Evolutionary conservation across 2,113 vertebrate genomes (phyloP), one percentile per base, ranked within the genome.

Genomic region (Hucho hucho): DNA sequence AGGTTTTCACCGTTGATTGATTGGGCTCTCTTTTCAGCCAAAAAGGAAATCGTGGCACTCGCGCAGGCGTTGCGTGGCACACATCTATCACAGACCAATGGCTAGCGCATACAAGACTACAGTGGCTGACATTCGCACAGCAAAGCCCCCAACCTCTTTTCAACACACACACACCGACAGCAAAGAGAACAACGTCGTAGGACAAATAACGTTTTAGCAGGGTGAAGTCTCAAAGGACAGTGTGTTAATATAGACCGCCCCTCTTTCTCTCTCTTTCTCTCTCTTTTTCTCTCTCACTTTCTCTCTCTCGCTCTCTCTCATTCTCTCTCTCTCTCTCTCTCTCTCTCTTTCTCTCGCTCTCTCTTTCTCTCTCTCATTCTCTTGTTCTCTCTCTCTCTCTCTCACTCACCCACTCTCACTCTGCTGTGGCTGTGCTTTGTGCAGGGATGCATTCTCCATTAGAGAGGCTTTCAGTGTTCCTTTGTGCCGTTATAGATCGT

Each of bases 401-500:
- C 25, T 32, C 56, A 29, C 28, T 73, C 37, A 6, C 6, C 6
- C 32, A 37, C 32, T 37, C 73, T 78, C 70, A 84, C 81, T 79
- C 67, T 70, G 75, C 86, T 87, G 63, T 71, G 64, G 77, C 64
- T 70, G 69, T 6, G 3, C 9, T 47, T 72, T 68, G 69, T 22
- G 70, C 24, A 25, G 37, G 43, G 64, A 78, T 88, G 80, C 78
- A 32, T 87, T 86, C 84, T 86, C 86, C 81, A 92, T 92, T 90
- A 92, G 82, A 37, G 72, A 83, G 65, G 64, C 84, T 90, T 90
- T 91, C 90, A 88, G 82, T 64, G 64, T 14, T 76, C 80, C 70
- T 83, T 81, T 85, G 83, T 83, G 75, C 20, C 5, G 72, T 88
- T 91, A 91, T 91, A 87, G 87, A 91, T 91, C 56, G 82, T 81